These are phyloP conservation scores for Hesperia comma DNA, from an alignment of 2,888 invertebrate genomes.

Conservation along the genomic window DNA sequence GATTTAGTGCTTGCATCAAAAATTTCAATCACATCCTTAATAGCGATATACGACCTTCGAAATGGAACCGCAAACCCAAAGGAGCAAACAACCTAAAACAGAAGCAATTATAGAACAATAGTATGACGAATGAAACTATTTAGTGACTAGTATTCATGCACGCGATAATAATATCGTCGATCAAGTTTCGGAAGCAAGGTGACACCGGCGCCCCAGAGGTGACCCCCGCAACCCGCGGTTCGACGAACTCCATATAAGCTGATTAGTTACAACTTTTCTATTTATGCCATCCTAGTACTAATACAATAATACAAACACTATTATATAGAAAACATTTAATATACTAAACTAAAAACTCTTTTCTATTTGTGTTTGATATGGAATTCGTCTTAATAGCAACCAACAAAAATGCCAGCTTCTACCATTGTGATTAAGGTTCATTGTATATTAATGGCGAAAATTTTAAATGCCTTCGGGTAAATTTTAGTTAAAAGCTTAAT, in stretches of 20 bases:
- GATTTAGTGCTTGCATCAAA: too few species aligned
- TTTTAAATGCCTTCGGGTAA: too few species aligned
- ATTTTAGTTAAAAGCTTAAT: too few species aligned
- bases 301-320: conserved; percentile 9
- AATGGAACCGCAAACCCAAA: not conserved
- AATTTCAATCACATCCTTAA: too few species aligned
- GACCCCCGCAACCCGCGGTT: conserved; percentile 67
- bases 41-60: not conserved
- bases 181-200: conserved; percentile 79
- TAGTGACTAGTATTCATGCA: conserved; percentile 53
- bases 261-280: conserved; percentile 30
- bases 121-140: conserved; percentile 65
- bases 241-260: conserved; percentile 60
- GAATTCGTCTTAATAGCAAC: too few species aligned
- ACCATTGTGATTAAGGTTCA: too few species aligned
- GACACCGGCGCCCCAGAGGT: conserved; percentile 77
- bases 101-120: conserved; percentile 42
- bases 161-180: conserved; percentile 69
- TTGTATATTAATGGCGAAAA: too few species aligned
- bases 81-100: not conserved
- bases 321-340: conserved; percentile 6
- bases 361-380: too few species aligned
- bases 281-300: conserved; percentile 15
- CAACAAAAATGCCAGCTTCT: too few species aligned
- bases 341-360: too few species aligned